Conservation (phyloP, 1,140 invertebrate genomes). For the Calycopis cecrops region DNA sequence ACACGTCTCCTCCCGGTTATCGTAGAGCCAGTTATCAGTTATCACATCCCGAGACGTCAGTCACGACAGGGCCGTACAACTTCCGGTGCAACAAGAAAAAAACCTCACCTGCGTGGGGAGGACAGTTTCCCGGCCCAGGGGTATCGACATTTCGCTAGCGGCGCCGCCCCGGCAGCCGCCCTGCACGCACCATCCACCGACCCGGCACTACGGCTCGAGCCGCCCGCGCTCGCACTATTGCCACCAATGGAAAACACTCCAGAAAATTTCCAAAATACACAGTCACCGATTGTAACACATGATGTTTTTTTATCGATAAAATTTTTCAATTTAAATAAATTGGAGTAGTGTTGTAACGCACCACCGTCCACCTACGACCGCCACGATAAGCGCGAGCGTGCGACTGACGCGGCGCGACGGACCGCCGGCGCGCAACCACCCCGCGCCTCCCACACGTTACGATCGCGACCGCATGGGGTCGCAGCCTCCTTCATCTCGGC, state of each 20-base stretch:
- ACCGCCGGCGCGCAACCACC: conserved; percentile 33
- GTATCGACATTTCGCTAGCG: conserved; percentile 72
- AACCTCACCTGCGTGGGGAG: conserved; percentile 67
- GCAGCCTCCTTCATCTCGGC: conserved; percentile 54
- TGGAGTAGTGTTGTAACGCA: conserved; percentile 31
- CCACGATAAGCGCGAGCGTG: conserved; percentile 47
- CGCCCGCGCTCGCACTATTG: conserved; percentile 35
- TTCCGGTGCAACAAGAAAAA: conserved; percentile 40
- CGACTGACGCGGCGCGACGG: conserved; percentile 47
- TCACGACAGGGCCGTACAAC: conserved; percentile 13
- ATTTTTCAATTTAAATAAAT: conserved; percentile 29
- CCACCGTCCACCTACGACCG: conserved; percentile 34
- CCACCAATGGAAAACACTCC: conserved; percentile 39
- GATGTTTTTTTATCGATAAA: conserved; percentile 25
- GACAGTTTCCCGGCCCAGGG: conserved; percentile 66
- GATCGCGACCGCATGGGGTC: conserved; percentile 31
- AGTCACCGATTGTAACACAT: conserved; percentile 24
- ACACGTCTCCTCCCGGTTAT: neutral
- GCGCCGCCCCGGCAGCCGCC: conserved; percentile 68
- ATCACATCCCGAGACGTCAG: neutral
- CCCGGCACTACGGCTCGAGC: conserved; percentile 48
- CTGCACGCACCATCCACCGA: conserved; percentile 65
- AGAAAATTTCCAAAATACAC: conserved; percentile 34
- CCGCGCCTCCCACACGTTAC: conserved; percentile 32
- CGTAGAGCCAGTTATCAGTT: neutral